These are phyloP conservation scores for Eonycteris spelaea DNA, from an alignment of 2,113 vertebrate genomes.

Conservation along the genomic window DNA sequence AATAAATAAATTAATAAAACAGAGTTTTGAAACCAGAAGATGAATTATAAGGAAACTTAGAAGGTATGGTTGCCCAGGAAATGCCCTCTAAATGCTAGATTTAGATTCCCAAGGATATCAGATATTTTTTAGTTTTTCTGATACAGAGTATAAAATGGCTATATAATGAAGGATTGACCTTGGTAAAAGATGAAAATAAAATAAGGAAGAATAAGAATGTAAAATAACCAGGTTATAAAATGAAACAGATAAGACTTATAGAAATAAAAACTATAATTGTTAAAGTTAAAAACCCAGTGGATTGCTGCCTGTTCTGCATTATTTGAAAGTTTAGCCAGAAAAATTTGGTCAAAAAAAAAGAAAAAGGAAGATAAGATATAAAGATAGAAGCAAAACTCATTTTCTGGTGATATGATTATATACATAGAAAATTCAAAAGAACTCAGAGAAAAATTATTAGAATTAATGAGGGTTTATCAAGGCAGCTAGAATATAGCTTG, in stretches of 20 bases:
- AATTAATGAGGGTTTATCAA: neutral
- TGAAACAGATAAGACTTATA: neutral
- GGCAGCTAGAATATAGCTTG: neutral
- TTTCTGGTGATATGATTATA: neutral
- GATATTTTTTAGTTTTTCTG: neutral
- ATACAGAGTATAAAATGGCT: neutral
- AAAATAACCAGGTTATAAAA: neutral
- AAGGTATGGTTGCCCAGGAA: neutral
- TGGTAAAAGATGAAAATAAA: neutral
- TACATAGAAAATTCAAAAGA: neutral
- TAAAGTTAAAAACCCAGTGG: neutral
- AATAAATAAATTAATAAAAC: neutral
- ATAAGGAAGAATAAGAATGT: neutral
- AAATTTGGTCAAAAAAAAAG: neutral
- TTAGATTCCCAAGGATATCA: neutral
- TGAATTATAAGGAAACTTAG: neutral
- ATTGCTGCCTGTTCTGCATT: neutral
- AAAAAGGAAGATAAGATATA: neutral
- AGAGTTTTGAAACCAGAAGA: neutral
- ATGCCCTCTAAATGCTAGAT: neutral
- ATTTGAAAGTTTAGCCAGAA: neutral
- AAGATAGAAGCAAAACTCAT: neutral
- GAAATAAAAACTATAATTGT: neutral
- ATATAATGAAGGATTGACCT: neutral
- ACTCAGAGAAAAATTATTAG: neutral